Conservation (phyloP, 2,888 invertebrate species). For the Polylopha cassiicola region DNA sequence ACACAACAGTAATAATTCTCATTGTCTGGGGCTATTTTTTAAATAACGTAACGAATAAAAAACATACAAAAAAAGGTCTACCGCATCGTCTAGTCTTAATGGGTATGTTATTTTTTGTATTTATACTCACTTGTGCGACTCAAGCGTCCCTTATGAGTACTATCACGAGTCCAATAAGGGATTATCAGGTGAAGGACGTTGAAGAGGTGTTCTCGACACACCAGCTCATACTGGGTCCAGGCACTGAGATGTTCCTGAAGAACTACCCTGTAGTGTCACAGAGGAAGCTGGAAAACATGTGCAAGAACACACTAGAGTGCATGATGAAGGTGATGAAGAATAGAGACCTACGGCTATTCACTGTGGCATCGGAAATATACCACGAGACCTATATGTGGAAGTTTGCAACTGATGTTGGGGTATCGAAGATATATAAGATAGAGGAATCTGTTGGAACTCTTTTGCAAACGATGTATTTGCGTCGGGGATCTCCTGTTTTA, state of each 20-base stretch:
- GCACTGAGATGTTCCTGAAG: constrained; percentile 1
- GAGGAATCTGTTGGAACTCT: constrained; percentile 25
- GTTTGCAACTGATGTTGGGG: constrained; percentile 29
- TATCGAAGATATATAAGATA: constrained; percentile 27
- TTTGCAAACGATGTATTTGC: constrained; percentile 33
- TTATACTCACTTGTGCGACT: constrained; percentile 34
- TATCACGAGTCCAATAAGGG: constrained; percentile 32
- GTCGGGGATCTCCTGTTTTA: constrained; percentile 35
- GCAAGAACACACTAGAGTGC: constrained; percentile 31
- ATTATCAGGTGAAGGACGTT: constrained; percentile 26
- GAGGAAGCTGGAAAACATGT: constrained; percentile 13
- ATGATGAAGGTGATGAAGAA: constrained; percentile 26
- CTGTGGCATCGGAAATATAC: constrained; percentile 26
- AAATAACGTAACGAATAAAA: constrained; percentile 28
- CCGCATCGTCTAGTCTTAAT: constrained; percentile 30
- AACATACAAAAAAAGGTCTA: constrained; percentile 25
- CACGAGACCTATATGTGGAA: constrained; percentile 28
- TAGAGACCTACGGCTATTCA: constrained; percentile 27
- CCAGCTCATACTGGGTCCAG: constrained; percentile 20
- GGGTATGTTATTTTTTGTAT: constrained; percentile 31
- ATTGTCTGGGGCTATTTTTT: constrained; percentile 38
- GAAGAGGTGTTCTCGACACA: constrained; percentile 25
- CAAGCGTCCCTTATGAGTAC: constrained; percentile 36
- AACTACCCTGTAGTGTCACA: not conserved
- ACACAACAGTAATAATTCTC: constrained; percentile 30